Conservation (phyloP, 2,797 vertebrate genomes). For the Cichlasoma orientale region DNA sequence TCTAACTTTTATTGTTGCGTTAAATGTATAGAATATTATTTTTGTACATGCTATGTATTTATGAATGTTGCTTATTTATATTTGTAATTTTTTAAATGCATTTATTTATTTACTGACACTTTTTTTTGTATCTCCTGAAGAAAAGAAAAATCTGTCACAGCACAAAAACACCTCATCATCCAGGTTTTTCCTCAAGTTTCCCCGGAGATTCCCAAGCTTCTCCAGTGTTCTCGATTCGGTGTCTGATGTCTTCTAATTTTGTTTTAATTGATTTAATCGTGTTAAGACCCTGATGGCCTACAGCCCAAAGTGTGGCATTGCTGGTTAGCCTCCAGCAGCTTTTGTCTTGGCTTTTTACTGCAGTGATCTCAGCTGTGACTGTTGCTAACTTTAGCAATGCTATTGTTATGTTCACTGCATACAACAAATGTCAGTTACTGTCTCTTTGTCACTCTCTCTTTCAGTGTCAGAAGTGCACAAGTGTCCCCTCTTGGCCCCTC, state of each 20-base stretch:
- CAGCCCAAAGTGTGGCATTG: not conserved
- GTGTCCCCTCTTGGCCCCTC: not conserved
- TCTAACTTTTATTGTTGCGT: not conserved
- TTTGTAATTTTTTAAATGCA: not conserved
- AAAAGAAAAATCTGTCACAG: not conserved
- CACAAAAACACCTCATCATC: not conserved
- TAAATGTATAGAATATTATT: not conserved
- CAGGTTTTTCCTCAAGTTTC: not conserved
- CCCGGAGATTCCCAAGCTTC: not conserved
- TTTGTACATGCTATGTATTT: not conserved
- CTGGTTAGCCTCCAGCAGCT: conserved; percentile 18
- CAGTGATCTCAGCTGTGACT: conserved; percentile 68
- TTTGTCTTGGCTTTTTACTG: conserved; percentile 47
- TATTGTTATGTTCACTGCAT: conserved; percentile 76
- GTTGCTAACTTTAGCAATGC: conserved; percentile 77
- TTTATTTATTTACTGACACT: not conserved
- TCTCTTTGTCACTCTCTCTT: conserved; percentile 55
- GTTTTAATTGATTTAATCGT: too few species aligned
- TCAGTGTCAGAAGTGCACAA: conserved; percentile 7
- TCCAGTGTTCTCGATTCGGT: not conserved
- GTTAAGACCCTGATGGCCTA: not conserved
- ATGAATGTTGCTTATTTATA: not conserved
- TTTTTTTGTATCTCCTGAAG: not conserved
- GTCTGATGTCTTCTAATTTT: not conserved
- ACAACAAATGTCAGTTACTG: conserved; percentile 54